Percentiles rank a stretch among this genome's conserved stretches.
Conservation (phyloP, 2,797 vertebrate genomes). For the Danio aesculapii region DNA sequence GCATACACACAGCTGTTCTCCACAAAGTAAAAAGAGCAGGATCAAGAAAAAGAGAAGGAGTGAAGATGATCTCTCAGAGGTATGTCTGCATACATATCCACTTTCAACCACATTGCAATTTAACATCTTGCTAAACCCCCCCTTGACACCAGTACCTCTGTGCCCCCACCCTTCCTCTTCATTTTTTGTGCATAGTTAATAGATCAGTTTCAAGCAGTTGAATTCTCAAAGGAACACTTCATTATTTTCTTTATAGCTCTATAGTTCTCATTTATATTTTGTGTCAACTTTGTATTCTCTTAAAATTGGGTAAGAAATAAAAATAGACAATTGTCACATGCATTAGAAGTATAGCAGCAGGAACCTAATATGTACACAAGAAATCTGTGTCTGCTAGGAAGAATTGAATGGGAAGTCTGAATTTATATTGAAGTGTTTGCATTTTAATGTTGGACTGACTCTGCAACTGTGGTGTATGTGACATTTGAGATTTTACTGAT, state of each 20-base stretch:
- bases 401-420: background rate
- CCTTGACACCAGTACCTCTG: slow-evolving; percentile 54
- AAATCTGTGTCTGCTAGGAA: background rate
- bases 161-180: slow-evolving; percentile 69
- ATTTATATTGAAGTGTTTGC: background rate
- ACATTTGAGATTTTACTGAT: background rate
- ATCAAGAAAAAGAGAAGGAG: slow-evolving; percentile 17
- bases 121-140: slow-evolving; percentile 69
- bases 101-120: slow-evolving; percentile 83
- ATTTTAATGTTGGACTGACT: background rate
- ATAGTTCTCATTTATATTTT: background rate
- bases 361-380: background rate
- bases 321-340: background rate
- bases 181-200: background rate
- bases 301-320: background rate
- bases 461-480: background rate
- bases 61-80: slow-evolving; percentile 65
- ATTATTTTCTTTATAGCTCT: background rate
- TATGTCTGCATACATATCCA: slow-evolving; percentile 79
- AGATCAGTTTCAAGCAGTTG: background rate
- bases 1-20: slow-evolving; percentile 45
- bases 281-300: background rate
- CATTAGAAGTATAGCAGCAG: background rate
- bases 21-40: slow-evolving; percentile 22
- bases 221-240: background rate